Percentiles rank a stretch among this genome's conserved stretches.
These are phyloP conservation scores for Ellobius talpinus DNA, from an alignment of 2,113 vertebrate species.

Conservation along the genomic window DNA sequence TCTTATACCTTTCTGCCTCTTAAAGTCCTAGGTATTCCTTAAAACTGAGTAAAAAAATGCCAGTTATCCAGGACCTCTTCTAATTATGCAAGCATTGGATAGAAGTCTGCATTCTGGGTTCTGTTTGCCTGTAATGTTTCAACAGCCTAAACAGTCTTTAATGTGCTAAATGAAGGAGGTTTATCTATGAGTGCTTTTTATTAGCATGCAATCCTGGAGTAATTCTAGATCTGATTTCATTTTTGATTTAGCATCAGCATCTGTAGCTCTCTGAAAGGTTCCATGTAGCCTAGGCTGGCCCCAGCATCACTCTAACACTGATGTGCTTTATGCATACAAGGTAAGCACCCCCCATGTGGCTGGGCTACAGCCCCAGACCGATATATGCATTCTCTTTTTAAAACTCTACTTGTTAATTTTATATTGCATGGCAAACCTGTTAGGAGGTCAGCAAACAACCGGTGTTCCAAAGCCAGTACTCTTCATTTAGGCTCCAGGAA, in stretches of 20 bases:
- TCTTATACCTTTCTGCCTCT: not conserved
- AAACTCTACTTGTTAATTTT: not conserved
- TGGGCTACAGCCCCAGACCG: not conserved
- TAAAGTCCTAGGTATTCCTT: not conserved
- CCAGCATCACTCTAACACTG: not conserved
- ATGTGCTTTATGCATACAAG: no score
- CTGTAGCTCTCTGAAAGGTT: not conserved
- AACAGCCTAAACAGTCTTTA: not conserved
- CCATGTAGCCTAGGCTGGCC: not conserved
- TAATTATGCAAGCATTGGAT: not conserved
- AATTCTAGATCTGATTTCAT: conserved; percentile 7
- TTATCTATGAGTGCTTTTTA: not conserved
- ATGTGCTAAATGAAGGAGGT: not conserved
- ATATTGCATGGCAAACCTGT: no score
- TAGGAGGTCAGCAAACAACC: not conserved
- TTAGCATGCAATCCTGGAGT: not conserved
- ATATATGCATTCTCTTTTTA: no score
- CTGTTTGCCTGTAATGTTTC: not conserved
- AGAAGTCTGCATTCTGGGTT: no score
- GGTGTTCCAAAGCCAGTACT: not conserved
- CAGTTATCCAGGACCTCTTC: not conserved
- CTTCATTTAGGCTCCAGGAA: not conserved
- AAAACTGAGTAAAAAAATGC: not conserved
- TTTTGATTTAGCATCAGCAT: conserved; percentile 26
- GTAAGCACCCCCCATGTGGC: not conserved